These are phyloP conservation scores for Trematomus loennbergii DNA, from an alignment of 2,113 vertebrate genomes.

Conservation along the genomic window DNA sequence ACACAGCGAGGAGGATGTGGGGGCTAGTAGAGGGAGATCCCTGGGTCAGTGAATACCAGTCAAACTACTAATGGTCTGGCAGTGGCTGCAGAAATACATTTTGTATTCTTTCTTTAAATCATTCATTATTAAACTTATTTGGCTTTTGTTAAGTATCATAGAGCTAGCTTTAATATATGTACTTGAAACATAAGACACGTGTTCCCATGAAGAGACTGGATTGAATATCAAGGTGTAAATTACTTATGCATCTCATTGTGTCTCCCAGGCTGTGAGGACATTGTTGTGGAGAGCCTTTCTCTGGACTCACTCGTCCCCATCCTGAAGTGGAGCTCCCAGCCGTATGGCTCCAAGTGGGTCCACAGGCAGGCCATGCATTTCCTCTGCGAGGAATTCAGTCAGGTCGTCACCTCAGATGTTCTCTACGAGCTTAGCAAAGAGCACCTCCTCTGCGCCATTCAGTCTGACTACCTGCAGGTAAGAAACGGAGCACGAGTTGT, in stretches of 20 bases:
- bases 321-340: conserved; percentile 99
- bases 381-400: conserved; percentile 99
- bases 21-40: conserved; percentile 56
- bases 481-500: conserved; percentile 13
- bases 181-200: neutral
- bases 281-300: conserved; percentile 96
- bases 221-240: neutral
- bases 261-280: conserved; percentile 96
- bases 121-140: neutral
- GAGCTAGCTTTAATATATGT: neutral
- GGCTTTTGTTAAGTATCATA: neutral
- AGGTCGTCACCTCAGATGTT: conserved; percentile 95
- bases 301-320: conserved; percentile 96
- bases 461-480: conserved; percentile 99
- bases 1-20: conserved; percentile 65
- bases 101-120: conserved; percentile 1
- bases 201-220: neutral
- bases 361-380: conserved; percentile 97
- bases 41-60: conserved; percentile 62
- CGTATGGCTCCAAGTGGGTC: conserved; percentile 98
- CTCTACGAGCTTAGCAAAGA: conserved; percentile 97
- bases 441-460: conserved; percentile 94
- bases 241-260: neutral
- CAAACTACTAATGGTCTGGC: conserved; percentile 44
- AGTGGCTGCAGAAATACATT: conserved; percentile 20